These are phyloP conservation scores for Mesochorus sp. DNA, from an alignment of 2,888 invertebrate genomes.

Conservation along the genomic window DNA sequence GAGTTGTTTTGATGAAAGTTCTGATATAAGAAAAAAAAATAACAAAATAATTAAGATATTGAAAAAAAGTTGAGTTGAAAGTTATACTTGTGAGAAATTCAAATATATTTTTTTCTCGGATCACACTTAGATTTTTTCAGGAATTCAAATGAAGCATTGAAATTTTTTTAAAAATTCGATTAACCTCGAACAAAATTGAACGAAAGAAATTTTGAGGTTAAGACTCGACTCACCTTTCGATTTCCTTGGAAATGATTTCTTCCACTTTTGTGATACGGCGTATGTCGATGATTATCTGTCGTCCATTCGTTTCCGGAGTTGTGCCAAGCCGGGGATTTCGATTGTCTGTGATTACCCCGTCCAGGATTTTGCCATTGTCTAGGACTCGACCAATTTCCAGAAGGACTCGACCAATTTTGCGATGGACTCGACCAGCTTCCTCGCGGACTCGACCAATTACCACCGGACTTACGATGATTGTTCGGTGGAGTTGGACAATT, in stretches of 20 bases:
- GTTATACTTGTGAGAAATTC: not conserved
- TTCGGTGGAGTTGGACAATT: conserved; percentile 63
- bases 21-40: conserved; percentile 54
- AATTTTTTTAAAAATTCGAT: no score
- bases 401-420: conserved; percentile 64
- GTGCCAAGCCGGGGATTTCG: conserved; percentile 61
- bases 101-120: no score
- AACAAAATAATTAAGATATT: not conserved
- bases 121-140: no score
- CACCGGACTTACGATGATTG: conserved; percentile 57
- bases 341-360: conserved; percentile 59
- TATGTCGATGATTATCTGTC: conserved; percentile 16
- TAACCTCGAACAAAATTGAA: conserved; percentile 11
- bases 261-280: conserved; percentile 27
- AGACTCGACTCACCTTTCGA: conserved; percentile 60
- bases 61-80: not conserved
- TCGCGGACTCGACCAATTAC: conserved; percentile 62
- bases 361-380: conserved; percentile 41
- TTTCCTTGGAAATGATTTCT: conserved; percentile 28
- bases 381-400: conserved; percentile 49
- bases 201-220: not conserved
- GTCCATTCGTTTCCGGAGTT: conserved; percentile 58
- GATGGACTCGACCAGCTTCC: no score
- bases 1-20: conserved; percentile 57
- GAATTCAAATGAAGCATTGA: no score